phyloP scores from a whole-genome alignment of 2,888 invertebrate species.

The Polymixis lichenea region DNA sequence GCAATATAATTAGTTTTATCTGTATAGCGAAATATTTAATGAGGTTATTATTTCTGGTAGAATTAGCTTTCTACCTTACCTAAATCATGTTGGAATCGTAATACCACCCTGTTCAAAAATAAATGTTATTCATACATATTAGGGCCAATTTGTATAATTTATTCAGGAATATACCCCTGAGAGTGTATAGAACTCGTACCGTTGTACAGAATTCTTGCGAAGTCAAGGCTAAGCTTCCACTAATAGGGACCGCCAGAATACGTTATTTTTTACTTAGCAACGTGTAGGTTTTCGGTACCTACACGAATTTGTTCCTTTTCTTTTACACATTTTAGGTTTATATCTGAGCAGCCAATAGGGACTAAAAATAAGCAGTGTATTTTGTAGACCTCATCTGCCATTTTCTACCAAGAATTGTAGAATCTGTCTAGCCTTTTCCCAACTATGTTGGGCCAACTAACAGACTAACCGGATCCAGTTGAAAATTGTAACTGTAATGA shows the following conservation, averaged over 20 bases:
- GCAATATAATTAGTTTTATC: conserved; percentile 44
- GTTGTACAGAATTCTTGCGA: conserved; percentile 24
- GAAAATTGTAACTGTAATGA: not conserved
- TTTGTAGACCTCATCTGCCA: not conserved
- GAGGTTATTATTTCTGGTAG: conserved; percentile 14
- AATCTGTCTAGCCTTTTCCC: too few relatives aligned
- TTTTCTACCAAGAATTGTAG: not conserved
- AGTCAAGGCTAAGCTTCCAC: conserved; percentile 38
- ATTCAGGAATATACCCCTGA: conserved; percentile 38
- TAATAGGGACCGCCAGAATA: conserved; percentile 31
- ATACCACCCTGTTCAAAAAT: not conserved
- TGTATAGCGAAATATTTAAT: conserved; percentile 19
- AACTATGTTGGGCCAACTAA: not conserved
- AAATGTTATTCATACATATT: conserved; percentile 27
- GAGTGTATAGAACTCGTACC: conserved; percentile 29
- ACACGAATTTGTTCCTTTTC: conserved; percentile 18
- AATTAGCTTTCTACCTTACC: not conserved
- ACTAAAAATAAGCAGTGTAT: not conserved
- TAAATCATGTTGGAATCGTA: conserved; percentile 1
- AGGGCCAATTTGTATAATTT: conserved; percentile 44
- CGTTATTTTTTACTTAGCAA: conserved; percentile 32
- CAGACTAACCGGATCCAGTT: not conserved
- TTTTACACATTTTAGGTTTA: conserved; percentile 15
- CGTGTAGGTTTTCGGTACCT: not conserved
- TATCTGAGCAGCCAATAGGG: not conserved